Percentiles rank a stretch among this genome's conserved stretches.
These are phyloP conservation scores for Salvator merianae DNA, from an alignment of 2,113 vertebrate genomes.

Conservation along the genomic window DNA sequence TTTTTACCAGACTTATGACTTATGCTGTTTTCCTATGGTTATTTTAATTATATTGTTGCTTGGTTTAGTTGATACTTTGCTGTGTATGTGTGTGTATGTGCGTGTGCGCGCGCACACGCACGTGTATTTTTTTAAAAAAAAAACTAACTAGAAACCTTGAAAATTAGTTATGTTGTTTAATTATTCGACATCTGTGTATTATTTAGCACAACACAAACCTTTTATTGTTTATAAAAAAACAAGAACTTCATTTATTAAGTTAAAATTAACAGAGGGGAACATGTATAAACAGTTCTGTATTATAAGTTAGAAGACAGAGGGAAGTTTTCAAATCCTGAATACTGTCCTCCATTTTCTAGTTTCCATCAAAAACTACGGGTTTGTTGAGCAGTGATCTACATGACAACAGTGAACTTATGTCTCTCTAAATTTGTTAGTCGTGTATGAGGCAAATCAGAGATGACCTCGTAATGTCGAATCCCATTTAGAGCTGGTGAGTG, in stretches of 20 bases:
- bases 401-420: slow-evolving; percentile 70
- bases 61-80: not conserved
- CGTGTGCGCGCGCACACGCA: too few relatives aligned
- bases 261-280: not conserved
- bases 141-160: too few relatives aligned
- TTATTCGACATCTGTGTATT: not conserved
- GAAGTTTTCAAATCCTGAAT: slow-evolving; percentile 69
- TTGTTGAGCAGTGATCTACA: slow-evolving; percentile 72
- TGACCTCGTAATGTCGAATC: slow-evolving; percentile 77
- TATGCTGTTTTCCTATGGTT: not conserved
- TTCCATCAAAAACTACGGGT: slow-evolving; percentile 65
- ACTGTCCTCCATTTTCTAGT: slow-evolving; percentile 67
- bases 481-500: slow-evolving; percentile 70
- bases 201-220: not conserved
- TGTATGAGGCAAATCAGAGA: slow-evolving; percentile 67
- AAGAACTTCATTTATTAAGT: not conserved
- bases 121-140: too few relatives aligned
- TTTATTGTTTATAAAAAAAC: not conserved
- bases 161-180: not conserved
- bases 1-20: not conserved
- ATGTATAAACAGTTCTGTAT: too few relatives aligned
- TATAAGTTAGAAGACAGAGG: not conserved
- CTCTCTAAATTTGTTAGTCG: slow-evolving; percentile 77
- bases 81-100: too few relatives aligned
- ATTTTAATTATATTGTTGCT: not conserved